Conservation (phyloP, 2,888 invertebrate species). For the Ennomos quercinarius region DNA sequence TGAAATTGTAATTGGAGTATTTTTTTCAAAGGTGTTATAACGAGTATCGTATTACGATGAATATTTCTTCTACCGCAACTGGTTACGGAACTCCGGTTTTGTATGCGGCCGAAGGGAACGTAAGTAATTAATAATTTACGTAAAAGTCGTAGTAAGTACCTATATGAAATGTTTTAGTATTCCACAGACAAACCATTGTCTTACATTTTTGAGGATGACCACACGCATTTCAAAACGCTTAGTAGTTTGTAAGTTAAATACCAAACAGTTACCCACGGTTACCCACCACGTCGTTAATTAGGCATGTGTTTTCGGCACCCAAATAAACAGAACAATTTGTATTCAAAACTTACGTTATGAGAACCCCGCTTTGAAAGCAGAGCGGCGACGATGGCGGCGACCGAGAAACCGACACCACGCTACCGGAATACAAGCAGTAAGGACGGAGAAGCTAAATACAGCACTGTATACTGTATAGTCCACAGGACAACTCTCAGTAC, state of each 20-base stretch:
- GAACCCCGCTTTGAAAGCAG: slow-evolving; percentile 52
- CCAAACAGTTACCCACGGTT: slow-evolving; percentile 18
- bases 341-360: slow-evolving; percentile 49
- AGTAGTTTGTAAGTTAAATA: slow-evolving; percentile 27
- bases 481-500: no score
- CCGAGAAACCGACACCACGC: slow-evolving; percentile 53
- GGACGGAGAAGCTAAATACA: not conserved
- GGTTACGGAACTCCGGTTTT: no score
- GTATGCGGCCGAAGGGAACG: no score
- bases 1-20: no score
- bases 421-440: slow-evolving; percentile 29
- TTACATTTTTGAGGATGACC: not conserved
- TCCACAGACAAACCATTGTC: no score
- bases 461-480: no score
- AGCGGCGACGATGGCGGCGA: slow-evolving; percentile 53
- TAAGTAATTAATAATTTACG: no score
- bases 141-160: no score
- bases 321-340: slow-evolving; percentile 47
- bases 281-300: slow-evolving; percentile 36
- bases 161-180: no score
- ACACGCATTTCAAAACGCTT: slow-evolving; percentile 3
- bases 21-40: no score
- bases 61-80: no score
- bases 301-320: slow-evolving; percentile 38
- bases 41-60: no score